Evolutionary conservation across 2,888 invertebrate species (phyloP), one percentile per base, ranked within the genome.

Genomic region (Scrobipalpa atriplicella): DNA sequence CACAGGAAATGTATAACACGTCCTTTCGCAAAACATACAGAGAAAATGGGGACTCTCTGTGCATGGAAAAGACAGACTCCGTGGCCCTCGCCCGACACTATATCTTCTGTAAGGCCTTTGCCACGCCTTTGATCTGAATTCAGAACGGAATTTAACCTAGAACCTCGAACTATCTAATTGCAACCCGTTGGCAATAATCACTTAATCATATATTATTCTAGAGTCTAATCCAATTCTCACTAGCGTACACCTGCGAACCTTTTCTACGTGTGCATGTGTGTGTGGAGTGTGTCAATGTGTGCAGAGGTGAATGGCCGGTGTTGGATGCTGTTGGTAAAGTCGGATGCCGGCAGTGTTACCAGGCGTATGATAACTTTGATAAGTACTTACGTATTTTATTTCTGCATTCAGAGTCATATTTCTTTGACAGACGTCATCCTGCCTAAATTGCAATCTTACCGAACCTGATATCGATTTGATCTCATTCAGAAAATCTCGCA

Each of bases 171-270:
- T 36, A 58, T 11, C 58, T n/a, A 58, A 38, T 58, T 58, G n/a
- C 13, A 41, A 10, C 16, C n/a, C 47, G 8, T 43, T 39, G 18
- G 62, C 38, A 58, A 58, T 58, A 38, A 58, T 58, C n/a, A 16
- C 58, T 58, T 58, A 58, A 58, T 38, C 58, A 38, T 16, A 58
- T 58, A 58, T 58, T 38, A 38, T 58, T 58, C 21, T 58, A 16
- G 16, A 8, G 16, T 16, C n/a, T 58, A 58, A 58, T 38, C 36
- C 16, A 16, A 58, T 58, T 58, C 58, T 18, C 58, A 38, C 38
- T 13, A 8, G n/a, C 58, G 16, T 7, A 58, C 58, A 29, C 29
- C 36, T 38, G 36, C n/a, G 38, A 36, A 56, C 54, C 11, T 29
- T 7, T n/a, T 58, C 16, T 58, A 58, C 38, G 18, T 58, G 16